These are phyloP conservation scores for Eupeodes corollae DNA, from an alignment of 1,140 invertebrate species.

Conservation along the genomic window DNA sequence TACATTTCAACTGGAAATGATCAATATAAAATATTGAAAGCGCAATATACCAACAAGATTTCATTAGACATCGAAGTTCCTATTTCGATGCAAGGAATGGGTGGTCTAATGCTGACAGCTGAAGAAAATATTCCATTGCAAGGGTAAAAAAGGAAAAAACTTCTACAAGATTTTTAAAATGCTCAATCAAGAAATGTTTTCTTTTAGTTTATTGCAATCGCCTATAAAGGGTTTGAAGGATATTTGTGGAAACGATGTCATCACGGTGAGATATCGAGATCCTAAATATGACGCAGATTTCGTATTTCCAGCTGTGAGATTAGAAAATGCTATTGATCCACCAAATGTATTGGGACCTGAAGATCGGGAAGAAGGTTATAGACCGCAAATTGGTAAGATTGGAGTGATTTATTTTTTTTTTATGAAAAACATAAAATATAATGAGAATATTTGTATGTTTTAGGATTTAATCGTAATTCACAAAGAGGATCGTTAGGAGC, in stretches of 20 bases:
- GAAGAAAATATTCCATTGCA: constrained; percentile 52
- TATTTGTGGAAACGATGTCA: constrained; percentile 45
- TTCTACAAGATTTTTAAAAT: not conserved
- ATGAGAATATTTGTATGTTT: no score
- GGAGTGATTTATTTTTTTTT: not conserved
- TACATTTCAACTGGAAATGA: constrained; percentile 62
- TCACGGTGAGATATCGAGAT: constrained; percentile 68
- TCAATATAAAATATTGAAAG: constrained; percentile 56
- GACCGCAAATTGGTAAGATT: constrained; percentile 20
- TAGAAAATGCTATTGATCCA: constrained; percentile 59
- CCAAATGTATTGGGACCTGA: constrained; percentile 63
- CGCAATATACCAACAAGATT: constrained; percentile 50
- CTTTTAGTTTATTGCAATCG: constrained; percentile 47
- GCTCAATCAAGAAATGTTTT: not conserved
- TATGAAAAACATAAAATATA: no score
- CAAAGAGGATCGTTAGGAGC: constrained; percentile 48
- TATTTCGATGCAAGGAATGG: constrained; percentile 56
- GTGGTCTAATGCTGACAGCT: constrained; percentile 58
- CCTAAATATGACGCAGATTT: constrained; percentile 64
- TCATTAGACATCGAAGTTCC: constrained; percentile 42
- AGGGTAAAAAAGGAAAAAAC: constrained; percentile 41
- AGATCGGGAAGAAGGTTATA: constrained; percentile 12
- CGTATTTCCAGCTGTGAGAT: constrained; percentile 63
- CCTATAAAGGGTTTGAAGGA: constrained; percentile 55
- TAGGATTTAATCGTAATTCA: constrained; percentile 49